Evolutionary conservation across 2,888 invertebrate genomes (phyloP), one percentile per base, ranked within the genome.

Genomic region (Eupithecia centaureata): DNA sequence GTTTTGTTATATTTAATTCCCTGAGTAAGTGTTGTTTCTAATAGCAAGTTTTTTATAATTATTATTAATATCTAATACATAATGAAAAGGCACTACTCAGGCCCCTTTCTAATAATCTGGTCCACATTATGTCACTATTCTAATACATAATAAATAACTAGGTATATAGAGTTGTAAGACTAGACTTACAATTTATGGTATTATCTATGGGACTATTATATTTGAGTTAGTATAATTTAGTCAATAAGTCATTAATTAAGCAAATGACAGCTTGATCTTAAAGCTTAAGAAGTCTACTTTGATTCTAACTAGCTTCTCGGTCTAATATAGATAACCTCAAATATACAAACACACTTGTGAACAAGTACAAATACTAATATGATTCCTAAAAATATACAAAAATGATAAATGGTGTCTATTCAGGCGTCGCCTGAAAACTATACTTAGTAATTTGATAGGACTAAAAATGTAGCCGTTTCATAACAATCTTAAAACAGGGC

Each of bases 11-110:
- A 61, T 73, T 74, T 62, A 64, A 71, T 68, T 77, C 76, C 42
- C 15, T 82, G 78, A 84, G 84, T 86, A 54, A 60, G 22, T 66
- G 82, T 86, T 87, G 88, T 86, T 82, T 80, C 86, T 75, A 73
- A 59, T 71, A 70, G 66, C 70, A 65, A 69, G 68, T 56, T 61
- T 61, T 67, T 64, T 66, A 60, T 63, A 51, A 56, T 64, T 57
- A 67, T 67, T 22, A 65, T 35, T 65, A 62, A 66, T 52, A 79
- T 80, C 78, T 81, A 84, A 80, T 80, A 86, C 77, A 81, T 76
- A 73, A 72, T 79, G 73, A 84, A 91, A 91, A 92, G 92, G 92
- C 92, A 92, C 92, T 91, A 92, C 90, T 70, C 82, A 92, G 92
- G 92, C 92, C 91, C 87, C 90, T 85, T 85, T 89, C 81, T 56